phyloP scores from a whole-genome alignment of 2,888 invertebrate genomes.

The Conops quadrifasciatus region DNA sequence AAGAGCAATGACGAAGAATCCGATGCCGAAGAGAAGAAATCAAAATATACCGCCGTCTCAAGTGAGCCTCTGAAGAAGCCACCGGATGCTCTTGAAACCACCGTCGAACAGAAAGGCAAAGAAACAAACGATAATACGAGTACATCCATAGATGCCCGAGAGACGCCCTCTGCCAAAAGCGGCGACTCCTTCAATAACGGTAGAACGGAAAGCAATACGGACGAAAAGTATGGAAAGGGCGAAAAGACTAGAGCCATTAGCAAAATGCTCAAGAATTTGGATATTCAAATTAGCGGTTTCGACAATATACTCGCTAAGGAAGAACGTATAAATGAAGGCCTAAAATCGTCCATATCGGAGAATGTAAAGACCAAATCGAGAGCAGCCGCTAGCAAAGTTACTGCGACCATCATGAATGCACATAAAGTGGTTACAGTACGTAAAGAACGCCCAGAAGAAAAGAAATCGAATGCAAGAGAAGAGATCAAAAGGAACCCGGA shows the following conservation, averaged over 20 bases:
- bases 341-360: slow-evolving; percentile 65
- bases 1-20: slow-evolving; percentile 35
- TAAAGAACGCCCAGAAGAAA: slow-evolving; percentile 37
- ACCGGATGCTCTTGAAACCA: slow-evolving; percentile 13
- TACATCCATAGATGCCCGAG: background rate
- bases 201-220: slow-evolving; percentile 32
- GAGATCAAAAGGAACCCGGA: slow-evolving; percentile 26
- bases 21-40: slow-evolving; percentile 39
- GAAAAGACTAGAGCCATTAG: slow-evolving; percentile 62
- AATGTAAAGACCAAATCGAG: slow-evolving; percentile 65
- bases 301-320: slow-evolving; percentile 61
- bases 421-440: slow-evolving; percentile 47
- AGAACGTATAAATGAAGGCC: slow-evolving; percentile 58
- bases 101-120: slow-evolving; percentile 34
- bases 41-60: slow-evolving; percentile 33
- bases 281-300: slow-evolving; percentile 64
- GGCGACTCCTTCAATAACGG: background rate
- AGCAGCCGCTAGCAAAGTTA: slow-evolving; percentile 62
- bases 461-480: slow-evolving; percentile 27
- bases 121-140: background rate
- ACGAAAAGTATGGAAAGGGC: slow-evolving; percentile 54
- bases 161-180: slow-evolving; percentile 2
- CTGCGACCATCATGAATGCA: slow-evolving; percentile 50
- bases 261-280: slow-evolving; percentile 64
- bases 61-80: slow-evolving; percentile 41